A percentile compares a stretch with the other conserved stretches of the same genome.
These are phyloP conservation scores for Aphelenchoides avenae DNA, from an alignment of 1,140 invertebrate species.

Conservation along the genomic window DNA sequence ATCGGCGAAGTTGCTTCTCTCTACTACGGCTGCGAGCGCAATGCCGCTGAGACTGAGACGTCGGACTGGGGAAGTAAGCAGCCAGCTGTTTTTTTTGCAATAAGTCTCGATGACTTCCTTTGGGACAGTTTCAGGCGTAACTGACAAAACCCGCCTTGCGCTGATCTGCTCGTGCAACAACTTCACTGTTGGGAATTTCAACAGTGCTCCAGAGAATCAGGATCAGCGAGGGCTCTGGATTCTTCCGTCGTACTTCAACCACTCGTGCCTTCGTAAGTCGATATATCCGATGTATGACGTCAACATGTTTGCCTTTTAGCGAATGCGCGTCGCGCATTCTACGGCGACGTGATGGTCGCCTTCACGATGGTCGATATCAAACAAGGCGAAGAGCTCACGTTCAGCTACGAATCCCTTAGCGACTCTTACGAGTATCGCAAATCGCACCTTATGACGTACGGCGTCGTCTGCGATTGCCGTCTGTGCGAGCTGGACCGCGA, in stretches of 20 bases:
- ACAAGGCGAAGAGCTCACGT: slow-evolving; percentile 3
- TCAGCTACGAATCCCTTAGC: no score
- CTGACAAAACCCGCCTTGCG: background rate
- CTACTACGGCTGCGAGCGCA: background rate
- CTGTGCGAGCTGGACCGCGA: no score
- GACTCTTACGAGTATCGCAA: no score
- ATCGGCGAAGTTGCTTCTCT: background rate
- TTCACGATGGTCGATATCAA: background rate
- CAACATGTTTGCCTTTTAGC: background rate
- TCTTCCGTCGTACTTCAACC: slow-evolving; percentile 3
- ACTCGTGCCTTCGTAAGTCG: slow-evolving; percentile 5
- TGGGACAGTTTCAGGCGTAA: background rate
- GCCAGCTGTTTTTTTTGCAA: background rate
- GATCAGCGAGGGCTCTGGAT: slow-evolving; percentile 1
- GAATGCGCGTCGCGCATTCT: slow-evolving; percentile 1
- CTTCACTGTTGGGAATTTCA: no score
- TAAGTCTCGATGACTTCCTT: background rate
- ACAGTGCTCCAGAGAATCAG: no score
- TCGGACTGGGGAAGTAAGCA: no score
- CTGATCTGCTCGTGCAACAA: background rate
- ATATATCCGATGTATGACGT: background rate
- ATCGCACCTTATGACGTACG: no score
- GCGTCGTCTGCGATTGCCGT: no score
- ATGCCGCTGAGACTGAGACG: background rate
- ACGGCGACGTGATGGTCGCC: slow-evolving; percentile 2